Base-by-base conservation (phyloP, 2,797 vertebrate genomes). In the Catharus ustulatus region DNA sequence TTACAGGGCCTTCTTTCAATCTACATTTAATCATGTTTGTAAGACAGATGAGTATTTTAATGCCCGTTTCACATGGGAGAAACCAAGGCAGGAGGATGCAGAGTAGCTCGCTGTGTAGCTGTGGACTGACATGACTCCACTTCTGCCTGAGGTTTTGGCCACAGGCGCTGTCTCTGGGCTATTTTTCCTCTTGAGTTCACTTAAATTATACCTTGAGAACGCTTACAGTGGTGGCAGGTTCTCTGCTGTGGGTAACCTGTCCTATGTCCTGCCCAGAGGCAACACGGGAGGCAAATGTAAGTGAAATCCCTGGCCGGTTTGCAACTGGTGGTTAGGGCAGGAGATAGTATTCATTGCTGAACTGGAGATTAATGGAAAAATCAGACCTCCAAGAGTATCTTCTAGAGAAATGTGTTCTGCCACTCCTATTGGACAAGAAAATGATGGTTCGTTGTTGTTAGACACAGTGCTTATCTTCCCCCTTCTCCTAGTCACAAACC, bases 11-110 rank as follows among this genome's bases (percentile, higher is more conserved):
- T 36, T 23, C 67, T 36, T 40, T 57, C 73, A 54, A 74, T 17
- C 16, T 6, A 1, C 6, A 0, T 61, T 49, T 29, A 40, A 52
- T 26, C 21, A 7, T 1, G 2, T 29, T 68, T 36, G 6, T 1
- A 32, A 59, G 26, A 9, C 18, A 5, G 4, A 7, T 0, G 8
- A 32, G 15, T 59, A 5, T 40, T 64, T 68, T 42, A 36, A 46
- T 69, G 58, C 36, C 11, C 4, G 0, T 34, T 73, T 77, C 45
- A 40, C 23, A 13, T 9, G 19, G 15, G 29, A 61, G 69, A 72
- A 91, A 54, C 34, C 22, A 3, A 64, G 40, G 22, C 43, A 38
- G 43, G 46, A 71, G 21, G 59, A 42, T 24, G 38, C 32, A 6
- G 63, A 63, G 64, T 5, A 30, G 29, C 42, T 51, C 0, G 0